Conservation (phyloP, 2,797 vertebrate species). For the Naso thynnoides region DNA sequence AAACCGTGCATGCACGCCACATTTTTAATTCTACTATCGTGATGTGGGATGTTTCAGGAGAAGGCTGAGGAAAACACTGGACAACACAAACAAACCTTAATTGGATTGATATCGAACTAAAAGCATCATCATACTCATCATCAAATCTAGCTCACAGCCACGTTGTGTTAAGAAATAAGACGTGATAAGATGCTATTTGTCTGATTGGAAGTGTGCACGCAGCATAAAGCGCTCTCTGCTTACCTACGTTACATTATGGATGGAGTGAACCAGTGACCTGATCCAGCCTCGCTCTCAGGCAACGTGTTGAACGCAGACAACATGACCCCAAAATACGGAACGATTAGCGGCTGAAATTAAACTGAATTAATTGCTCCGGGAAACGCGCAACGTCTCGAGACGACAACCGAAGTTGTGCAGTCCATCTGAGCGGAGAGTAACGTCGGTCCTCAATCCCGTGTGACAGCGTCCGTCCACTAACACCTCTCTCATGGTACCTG, state of each 20-base stretch:
- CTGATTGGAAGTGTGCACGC: conserved; percentile 13
- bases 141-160: neutral
- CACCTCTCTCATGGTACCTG: conserved; percentile 62
- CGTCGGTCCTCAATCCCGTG: conserved; percentile 51
- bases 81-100: neutral
- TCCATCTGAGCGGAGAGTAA: conserved; percentile 50
- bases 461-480: conserved; percentile 42
- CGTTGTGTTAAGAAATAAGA: neutral
- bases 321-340: conserved; percentile 34
- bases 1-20: neutral
- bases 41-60: conserved; percentile 1
- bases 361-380: conserved; percentile 1
- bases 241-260: conserved; percentile 73
- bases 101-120: neutral
- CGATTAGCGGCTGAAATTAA: conserved; percentile 1
- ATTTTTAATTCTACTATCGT: neutral
- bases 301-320: conserved; percentile 83
- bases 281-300: conserved; percentile 64
- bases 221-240: conserved; percentile 52
- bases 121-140: neutral
- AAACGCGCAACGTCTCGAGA: conserved; percentile 20
- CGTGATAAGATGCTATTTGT: neutral
- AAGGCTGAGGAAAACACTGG: neutral
- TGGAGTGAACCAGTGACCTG: conserved; percentile 72
- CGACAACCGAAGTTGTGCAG: conserved; percentile 52